Conservation (phyloP, 1,140 invertebrate species). For the Tetragonula clypearis region DNA sequence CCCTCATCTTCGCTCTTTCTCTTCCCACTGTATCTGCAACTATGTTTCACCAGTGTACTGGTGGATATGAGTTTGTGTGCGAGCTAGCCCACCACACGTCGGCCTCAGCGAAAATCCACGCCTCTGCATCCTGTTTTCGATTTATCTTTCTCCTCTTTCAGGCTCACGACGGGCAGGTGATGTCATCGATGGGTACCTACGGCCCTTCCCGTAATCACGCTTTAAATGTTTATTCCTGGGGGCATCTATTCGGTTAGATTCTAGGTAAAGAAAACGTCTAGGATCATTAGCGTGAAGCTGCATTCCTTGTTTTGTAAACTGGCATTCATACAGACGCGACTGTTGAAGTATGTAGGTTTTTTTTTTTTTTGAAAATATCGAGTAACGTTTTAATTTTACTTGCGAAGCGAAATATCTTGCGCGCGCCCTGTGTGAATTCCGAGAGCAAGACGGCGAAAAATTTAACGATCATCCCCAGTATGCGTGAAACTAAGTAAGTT, state of each 20-base stretch:
- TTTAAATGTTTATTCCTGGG: conserved; percentile 37
- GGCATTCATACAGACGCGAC: no score
- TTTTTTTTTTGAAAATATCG: no score
- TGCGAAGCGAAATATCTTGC: no score
- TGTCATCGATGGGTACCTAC: conserved; percentile 48
- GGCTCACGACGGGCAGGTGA: conserved; percentile 59
- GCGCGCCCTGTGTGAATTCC: no score
- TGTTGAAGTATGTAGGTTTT: no score
- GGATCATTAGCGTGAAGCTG: no score
- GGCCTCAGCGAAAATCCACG: conserved; percentile 67
- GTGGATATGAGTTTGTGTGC: not conserved
- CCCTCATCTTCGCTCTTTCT: conserved; percentile 51
- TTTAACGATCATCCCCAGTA: no score
- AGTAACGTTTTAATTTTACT: no score
- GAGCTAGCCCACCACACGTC: conserved; percentile 42
- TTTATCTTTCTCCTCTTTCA: conserved; percentile 73
- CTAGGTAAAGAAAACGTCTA: not conserved
- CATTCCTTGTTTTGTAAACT: no score
- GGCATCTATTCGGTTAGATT: not conserved
- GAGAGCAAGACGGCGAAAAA: no score
- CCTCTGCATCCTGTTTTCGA: conserved; percentile 72
- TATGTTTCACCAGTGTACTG: conserved; percentile 9
- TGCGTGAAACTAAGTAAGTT: no score
- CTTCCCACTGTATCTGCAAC: conserved; percentile 28
- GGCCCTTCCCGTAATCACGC: conserved; percentile 51